Evolutionary conservation across 2,113 vertebrate genomes (phyloP).

Genomic region (Lycaon pictus): DNA sequence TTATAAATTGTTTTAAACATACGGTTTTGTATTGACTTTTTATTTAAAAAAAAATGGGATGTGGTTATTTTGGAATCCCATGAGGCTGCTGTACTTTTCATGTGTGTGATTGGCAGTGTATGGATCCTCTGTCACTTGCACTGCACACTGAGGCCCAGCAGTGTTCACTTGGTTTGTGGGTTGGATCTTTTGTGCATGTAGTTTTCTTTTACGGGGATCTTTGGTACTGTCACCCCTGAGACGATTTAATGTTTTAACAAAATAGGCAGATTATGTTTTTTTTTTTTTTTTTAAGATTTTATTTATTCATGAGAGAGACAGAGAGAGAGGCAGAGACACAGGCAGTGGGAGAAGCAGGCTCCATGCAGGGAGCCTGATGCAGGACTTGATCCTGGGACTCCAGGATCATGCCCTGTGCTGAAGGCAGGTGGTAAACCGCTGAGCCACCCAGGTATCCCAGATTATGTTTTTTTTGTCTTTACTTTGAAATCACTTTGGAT

Average conservation of each 20-base stretch:
- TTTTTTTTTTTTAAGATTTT: not conserved
- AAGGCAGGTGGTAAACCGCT: too few species aligned
- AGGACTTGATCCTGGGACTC: too few species aligned
- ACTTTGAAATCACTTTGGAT: slow-evolving; percentile 53
- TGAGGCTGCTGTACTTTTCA: not conserved
- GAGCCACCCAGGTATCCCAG: not conserved
- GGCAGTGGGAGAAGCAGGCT: too few species aligned
- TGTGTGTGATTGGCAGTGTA: not conserved
- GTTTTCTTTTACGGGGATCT: not conserved
- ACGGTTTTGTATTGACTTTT: not conserved
- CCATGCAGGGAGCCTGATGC: too few species aligned
- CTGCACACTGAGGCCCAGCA: not conserved
- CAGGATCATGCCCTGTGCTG: too few species aligned
- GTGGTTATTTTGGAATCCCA: not conserved
- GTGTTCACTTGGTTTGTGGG: not conserved
- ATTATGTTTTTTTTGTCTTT: slow-evolving; percentile 42
- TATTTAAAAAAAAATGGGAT: not conserved
- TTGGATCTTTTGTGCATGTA: not conserved
- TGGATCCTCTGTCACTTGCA: not conserved
- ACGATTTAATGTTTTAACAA: not conserved
- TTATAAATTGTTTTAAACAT: not conserved
- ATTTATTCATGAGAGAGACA: too few species aligned
- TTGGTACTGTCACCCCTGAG: not conserved
- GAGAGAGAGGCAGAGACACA: too few species aligned
- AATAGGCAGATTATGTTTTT: slow-evolving; percentile 14